phyloP scores from a whole-genome alignment of 1,140 invertebrate genomes.

The Papilio dardanus region DNA sequence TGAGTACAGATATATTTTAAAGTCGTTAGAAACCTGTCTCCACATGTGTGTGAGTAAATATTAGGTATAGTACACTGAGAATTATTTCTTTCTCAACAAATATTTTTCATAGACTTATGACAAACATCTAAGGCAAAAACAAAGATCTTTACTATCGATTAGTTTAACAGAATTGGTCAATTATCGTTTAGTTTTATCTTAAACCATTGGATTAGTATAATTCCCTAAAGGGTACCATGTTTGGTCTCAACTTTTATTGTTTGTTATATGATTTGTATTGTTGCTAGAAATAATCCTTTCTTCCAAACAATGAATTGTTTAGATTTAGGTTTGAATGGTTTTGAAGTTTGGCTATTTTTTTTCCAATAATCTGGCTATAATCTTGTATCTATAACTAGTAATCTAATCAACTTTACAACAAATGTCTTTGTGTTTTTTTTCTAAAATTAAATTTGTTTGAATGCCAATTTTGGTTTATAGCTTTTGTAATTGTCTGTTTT shows the following conservation, averaged over 20 bases:
- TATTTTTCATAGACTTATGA: neutral
- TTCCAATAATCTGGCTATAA: neutral
- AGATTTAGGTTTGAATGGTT: slow-evolving; percentile 3
- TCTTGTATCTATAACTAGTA: neutral
- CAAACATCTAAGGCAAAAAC: neutral
- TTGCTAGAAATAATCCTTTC: slow-evolving; percentile 64
- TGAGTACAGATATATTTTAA: too few species aligned
- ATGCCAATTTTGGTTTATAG: too few species aligned
- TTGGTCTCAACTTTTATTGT: slow-evolving; percentile 69
- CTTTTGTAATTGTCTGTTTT: too few species aligned
- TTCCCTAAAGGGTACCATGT: slow-evolving; percentile 58
- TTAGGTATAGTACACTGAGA: neutral
- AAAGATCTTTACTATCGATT: slow-evolving; percentile 44
- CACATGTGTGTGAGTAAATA: neutral
- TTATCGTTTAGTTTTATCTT: slow-evolving; percentile 55
- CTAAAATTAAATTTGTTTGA: neutral
- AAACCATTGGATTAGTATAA: slow-evolving; percentile 51
- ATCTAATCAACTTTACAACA: neutral
- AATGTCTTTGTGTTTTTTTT: neutral
- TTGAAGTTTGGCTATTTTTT: slow-evolving; percentile 18
- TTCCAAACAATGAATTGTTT: slow-evolving; percentile 62
- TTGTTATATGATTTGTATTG: slow-evolving; percentile 72
- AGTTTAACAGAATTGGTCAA: slow-evolving; percentile 54
- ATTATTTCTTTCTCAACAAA: neutral
- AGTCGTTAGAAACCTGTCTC: neutral